These are phyloP conservation scores for Melanostoma mellinum DNA, from an alignment of 2,888 invertebrate species.

Conservation along the genomic window DNA sequence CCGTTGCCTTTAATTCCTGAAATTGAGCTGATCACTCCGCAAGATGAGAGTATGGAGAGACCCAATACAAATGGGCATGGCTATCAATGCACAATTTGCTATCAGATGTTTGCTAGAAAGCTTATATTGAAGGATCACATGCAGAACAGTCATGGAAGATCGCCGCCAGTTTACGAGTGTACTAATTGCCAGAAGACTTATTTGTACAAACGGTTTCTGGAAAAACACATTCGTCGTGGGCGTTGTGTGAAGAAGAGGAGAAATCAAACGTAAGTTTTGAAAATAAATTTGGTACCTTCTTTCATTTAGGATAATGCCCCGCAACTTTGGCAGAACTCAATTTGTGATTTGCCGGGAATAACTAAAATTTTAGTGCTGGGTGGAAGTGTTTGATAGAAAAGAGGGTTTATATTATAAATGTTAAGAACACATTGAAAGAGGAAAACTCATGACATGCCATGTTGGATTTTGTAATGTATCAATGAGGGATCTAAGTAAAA, in stretches of 20 bases:
- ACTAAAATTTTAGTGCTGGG: too few relatives aligned
- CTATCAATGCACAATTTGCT: conserved; percentile 80
- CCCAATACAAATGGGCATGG: conserved; percentile 73
- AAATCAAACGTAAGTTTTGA: conserved; percentile 80
- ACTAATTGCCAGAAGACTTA: conserved; percentile 81
- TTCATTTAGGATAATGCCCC: too few relatives aligned
- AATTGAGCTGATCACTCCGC: conserved; percentile 80
- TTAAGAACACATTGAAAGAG: too few relatives aligned
- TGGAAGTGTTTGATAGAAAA: too few relatives aligned
- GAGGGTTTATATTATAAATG: too few relatives aligned
- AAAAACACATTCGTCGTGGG: conserved; percentile 81
- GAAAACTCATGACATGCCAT: too few relatives aligned
- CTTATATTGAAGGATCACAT: conserved; percentile 80
- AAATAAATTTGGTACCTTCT: neutral
- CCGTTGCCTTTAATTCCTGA: conserved; percentile 81
- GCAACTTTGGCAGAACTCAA: neutral
- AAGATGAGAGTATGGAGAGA: conserved; percentile 76
- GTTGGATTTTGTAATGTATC: too few relatives aligned
- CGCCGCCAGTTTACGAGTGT: conserved; percentile 80
- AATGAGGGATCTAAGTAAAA: too few relatives aligned
- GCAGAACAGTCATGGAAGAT: conserved; percentile 80
- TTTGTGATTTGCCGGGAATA: neutral
- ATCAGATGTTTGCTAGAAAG: conserved; percentile 80
- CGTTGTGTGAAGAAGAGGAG: conserved; percentile 81
- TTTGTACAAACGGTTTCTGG: conserved; percentile 81